phyloP scores from a whole-genome alignment of 2,113 vertebrate species.

The zebrafish (Danio rerio) region GRCz12tu NC_133196.1:5805501-5806000 shows the following conservation, averaged over 20 bases:
- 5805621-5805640: too few relatives aligned
- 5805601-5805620: too few relatives aligned
- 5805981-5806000: background rate
- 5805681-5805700: too few relatives aligned
- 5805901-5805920: background rate
- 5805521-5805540: too few relatives aligned
- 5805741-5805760: background rate
- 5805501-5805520: too few relatives aligned
- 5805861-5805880: conserved; percentile 54
- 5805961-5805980: background rate
- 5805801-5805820: conserved; percentile 61
- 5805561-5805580: too few relatives aligned
- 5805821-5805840: conserved; percentile 57
- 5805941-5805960: background rate
- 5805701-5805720: too few relatives aligned
- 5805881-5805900: conserved; percentile 55
- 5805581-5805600: too few relatives aligned
- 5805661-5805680: too few relatives aligned
- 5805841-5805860: conserved; percentile 62
- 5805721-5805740: too few relatives aligned
- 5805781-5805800: conserved; percentile 64
- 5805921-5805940: background rate
- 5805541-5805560: too few relatives aligned
- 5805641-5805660: too few relatives aligned
- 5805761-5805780: background rate